Evolutionary conservation across 2,797 vertebrate genomes (phyloP).

Genomic region (Chiloscyllium punctatum): DNA sequence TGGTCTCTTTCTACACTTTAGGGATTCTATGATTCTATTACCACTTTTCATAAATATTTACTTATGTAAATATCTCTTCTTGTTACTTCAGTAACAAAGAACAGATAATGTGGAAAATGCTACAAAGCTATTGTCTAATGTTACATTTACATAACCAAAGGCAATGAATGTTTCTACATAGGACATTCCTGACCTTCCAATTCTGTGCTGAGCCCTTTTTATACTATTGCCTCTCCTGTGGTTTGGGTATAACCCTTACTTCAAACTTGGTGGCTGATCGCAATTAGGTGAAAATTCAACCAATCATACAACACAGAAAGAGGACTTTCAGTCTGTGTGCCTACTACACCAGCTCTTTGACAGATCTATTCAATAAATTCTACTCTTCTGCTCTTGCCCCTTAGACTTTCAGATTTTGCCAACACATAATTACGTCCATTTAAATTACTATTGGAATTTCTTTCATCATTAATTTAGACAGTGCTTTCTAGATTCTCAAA

Average conservation of each 20-base stretch:
- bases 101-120: neutral
- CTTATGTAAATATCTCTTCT: neutral
- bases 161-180: neutral
- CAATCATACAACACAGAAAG: neutral
- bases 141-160: neutral
- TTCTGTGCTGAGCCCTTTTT: neutral
- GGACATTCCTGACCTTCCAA: neutral
- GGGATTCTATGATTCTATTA: neutral
- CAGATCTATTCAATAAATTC: neutral
- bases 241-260: neutral
- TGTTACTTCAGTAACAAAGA: slow-evolving; percentile 16
- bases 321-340: neutral
- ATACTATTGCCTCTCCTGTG: neutral
- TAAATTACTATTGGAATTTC: neutral
- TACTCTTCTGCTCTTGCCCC: neutral
- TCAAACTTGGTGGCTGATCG: neutral
- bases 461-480: neutral
- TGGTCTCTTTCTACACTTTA: no score
- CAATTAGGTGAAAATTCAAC: neutral
- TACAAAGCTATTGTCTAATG: neutral
- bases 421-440: neutral
- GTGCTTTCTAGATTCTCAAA: neutral
- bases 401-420: neutral
- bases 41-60: neutral
- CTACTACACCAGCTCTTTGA: neutral